A percentile compares a stretch with the other conserved stretches of the same genome.
Conservation (phyloP, 2,888 invertebrate species). For the Xylota sylvarum region DNA sequence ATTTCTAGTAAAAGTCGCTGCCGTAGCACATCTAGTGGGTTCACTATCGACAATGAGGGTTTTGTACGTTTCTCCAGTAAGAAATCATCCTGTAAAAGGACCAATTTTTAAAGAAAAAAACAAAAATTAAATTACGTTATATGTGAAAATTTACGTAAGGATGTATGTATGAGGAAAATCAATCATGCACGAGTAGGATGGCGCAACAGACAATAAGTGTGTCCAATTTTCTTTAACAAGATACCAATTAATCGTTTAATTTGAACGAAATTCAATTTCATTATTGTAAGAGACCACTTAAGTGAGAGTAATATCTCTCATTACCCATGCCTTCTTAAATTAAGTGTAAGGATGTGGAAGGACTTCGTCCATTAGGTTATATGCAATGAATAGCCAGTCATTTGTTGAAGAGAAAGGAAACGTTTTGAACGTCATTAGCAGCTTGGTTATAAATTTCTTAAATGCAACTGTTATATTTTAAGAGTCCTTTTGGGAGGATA, state of each 20-base stretch:
- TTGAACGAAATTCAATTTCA: conserved; percentile 54
- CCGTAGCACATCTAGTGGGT: conserved; percentile 94
- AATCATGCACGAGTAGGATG: not conserved
- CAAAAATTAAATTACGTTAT: conserved; percentile 54
- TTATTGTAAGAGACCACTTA: conserved; percentile 16
- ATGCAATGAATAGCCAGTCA: conserved; percentile 49
- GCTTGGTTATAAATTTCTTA: conserved; percentile 8
- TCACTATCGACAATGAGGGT: conserved; percentile 93
- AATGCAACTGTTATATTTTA: conserved; percentile 4
- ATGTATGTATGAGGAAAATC: conserved; percentile 5
- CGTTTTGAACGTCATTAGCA: conserved; percentile 16
- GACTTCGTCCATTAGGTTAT: conserved; percentile 33
- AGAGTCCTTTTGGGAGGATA: not conserved
- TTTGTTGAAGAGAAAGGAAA: not conserved
- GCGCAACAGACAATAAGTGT: not conserved
- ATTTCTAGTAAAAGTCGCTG: conserved; percentile 93
- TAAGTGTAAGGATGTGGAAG: not conserved
- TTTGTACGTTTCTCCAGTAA: conserved; percentile 87
- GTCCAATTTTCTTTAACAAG: conserved; percentile 40
- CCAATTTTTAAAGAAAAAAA: conserved; percentile 31
- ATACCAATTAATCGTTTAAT: conserved; percentile 64
- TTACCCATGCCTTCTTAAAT: conserved; percentile 1
- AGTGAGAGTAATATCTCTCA: conserved; percentile 54
- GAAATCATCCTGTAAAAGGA: conserved; percentile 82
- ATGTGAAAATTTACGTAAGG: not conserved